These are phyloP conservation scores for Melangyna quadrimaculata DNA, from an alignment of 2,888 invertebrate genomes.

Conservation along the genomic window DNA sequence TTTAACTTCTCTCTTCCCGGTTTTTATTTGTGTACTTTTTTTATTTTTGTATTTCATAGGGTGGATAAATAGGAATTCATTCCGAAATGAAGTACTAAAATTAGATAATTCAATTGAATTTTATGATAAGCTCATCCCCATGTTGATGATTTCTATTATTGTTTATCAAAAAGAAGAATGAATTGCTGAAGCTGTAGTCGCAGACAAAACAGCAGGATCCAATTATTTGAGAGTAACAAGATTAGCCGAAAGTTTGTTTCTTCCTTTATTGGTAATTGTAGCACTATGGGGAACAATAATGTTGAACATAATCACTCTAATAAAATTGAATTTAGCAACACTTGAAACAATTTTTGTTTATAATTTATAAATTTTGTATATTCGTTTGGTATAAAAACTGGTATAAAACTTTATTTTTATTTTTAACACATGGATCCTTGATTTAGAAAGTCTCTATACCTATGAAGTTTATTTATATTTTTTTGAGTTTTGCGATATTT, in stretches of 20 bases:
- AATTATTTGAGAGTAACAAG: constrained; percentile 1
- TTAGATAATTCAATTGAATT: constrained; percentile 69
- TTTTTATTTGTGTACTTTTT: constrained; percentile 23
- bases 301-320: not conserved
- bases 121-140: constrained; percentile 44
- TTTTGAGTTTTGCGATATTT: too few species aligned
- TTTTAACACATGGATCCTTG: not conserved
- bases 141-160: constrained; percentile 11
- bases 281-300: not conserved
- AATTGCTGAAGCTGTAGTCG: constrained; percentile 22
- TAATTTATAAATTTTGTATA: not conserved
- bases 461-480: too few species aligned
- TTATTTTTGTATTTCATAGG: constrained; percentile 3
- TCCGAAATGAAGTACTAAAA: constrained; percentile 39
- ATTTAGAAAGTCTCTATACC: too few species aligned
- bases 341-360: not conserved
- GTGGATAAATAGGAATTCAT: constrained; percentile 13
- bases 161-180: not conserved
- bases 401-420: not conserved
- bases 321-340: not conserved
- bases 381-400: constrained; percentile 21
- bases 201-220: constrained; percentile 40
- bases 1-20: not conserved
- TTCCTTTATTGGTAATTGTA: not conserved
- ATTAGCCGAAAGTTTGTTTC: not conserved